phyloP scores from a whole-genome alignment of 2,888 invertebrate species.

The Melanophora roralis region DNA sequence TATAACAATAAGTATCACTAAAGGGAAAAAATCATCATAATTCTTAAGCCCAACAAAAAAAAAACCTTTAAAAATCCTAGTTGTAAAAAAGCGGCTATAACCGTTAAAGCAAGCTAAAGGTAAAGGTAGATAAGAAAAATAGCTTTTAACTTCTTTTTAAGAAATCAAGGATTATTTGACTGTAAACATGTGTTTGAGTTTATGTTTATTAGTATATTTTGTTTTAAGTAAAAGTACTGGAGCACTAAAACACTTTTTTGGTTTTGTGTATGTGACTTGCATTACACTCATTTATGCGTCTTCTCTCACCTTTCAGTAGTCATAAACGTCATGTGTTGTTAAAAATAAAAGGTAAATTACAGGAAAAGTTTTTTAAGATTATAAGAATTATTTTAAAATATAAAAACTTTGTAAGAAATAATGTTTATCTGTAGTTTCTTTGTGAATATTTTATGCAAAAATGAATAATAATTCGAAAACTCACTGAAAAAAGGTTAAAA shows the following conservation, averaged over 20 bases:
- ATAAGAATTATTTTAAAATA: too few relatives aligned
- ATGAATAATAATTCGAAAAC: too few relatives aligned
- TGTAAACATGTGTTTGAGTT: neutral
- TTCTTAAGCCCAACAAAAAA: neutral
- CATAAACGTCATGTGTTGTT: slow-evolving; percentile 12
- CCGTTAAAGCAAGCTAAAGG: neutral
- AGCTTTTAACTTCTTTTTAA: neutral
- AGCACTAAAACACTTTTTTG: neutral
- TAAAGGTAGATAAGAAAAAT: neutral
- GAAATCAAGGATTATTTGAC: neutral
- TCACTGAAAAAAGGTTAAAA: too few relatives aligned
- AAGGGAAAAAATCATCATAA: neutral
- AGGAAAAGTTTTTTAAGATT: too few relatives aligned
- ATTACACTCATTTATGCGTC: neutral
- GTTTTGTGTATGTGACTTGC: neutral
- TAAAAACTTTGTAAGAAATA: neutral
- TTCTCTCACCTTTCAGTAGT: neutral
- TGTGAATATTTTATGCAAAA: neutral
- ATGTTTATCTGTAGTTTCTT: neutral
- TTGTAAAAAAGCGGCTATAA: neutral
- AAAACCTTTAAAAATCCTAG: neutral
- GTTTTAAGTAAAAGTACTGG: too few relatives aligned
- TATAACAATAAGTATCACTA: neutral
- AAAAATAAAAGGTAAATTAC: neutral
- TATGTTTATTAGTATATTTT: too few relatives aligned